phyloP scores from a whole-genome alignment of 2,888 invertebrate genomes.

The Cheilosia pagana region DNA sequence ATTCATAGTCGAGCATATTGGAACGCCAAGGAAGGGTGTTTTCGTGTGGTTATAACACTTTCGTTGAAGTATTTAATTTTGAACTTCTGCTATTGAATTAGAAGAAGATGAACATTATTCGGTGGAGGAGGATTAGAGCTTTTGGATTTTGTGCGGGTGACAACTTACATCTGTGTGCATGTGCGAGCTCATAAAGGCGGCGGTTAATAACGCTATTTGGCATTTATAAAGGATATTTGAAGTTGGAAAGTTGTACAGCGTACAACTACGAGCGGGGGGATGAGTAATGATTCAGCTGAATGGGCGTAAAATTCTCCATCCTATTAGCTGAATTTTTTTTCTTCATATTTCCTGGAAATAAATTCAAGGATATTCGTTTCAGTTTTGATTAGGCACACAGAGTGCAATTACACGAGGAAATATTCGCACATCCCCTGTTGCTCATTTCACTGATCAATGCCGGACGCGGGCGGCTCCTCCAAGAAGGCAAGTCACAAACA shows the following conservation, averaged over 20 bases:
- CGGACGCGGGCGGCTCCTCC: conserved; percentile 46
- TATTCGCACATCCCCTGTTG: not conserved
- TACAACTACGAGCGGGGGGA: conserved; percentile 26
- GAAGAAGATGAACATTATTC: conserved; percentile 30
- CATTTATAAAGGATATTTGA: conserved; percentile 45
- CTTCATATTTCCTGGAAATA: not conserved
- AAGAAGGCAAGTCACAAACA: conserved; percentile 18
- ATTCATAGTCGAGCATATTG: conserved; percentile 31
- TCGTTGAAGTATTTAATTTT: conserved; percentile 50
- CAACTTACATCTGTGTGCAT: conserved; percentile 25
- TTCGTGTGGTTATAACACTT: conserved; percentile 21
- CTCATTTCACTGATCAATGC: conserved; percentile 42
- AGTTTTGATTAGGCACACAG: conserved; percentile 34
- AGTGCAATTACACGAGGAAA: conserved; percentile 26
- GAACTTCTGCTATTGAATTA: conserved; percentile 50
- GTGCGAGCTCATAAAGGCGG: conserved; percentile 31
- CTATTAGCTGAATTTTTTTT: not conserved
- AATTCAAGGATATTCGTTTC: not conserved
- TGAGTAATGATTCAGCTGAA: conserved; percentile 31
- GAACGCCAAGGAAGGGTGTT: conserved; percentile 6
- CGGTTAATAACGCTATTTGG: conserved; percentile 58
- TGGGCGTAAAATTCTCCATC: conserved; percentile 34
- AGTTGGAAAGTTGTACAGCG: conserved; percentile 33
- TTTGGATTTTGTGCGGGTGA: conserved; percentile 21
- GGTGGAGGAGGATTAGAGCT: conserved; percentile 22